Evolutionary conservation across 2,888 invertebrate genomes (phyloP).

Genomic region (Dynastes tityus): DNA sequence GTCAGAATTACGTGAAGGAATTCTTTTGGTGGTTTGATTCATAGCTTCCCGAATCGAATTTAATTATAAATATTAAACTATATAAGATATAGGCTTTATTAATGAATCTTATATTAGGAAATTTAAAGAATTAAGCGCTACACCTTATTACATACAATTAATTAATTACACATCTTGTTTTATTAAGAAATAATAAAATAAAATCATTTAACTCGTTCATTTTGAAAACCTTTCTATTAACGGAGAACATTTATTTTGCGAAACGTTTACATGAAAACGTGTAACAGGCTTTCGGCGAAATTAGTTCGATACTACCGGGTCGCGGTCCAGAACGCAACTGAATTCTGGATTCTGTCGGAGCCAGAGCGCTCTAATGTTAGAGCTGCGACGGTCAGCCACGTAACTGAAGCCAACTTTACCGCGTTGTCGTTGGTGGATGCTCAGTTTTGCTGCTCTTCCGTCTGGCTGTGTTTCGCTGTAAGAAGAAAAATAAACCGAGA

Average conservation of each 20-base stretch:
- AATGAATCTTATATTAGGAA: too few species aligned
- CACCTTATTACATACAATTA: too few species aligned
- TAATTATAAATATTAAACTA: not conserved
- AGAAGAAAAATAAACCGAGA: not conserved
- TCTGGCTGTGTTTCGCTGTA: not conserved
- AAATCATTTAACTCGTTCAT: not conserved
- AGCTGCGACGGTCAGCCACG: conserved; percentile 17
- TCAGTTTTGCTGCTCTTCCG: conserved; percentile 3
- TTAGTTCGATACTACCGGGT: not conserved
- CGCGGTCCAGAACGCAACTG: conserved; percentile 8
- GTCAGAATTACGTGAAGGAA: not conserved
- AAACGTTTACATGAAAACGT: not conserved
- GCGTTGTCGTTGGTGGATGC: not conserved
- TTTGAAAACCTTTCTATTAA: not conserved
- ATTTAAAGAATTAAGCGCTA: too few species aligned
- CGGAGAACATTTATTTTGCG: too few species aligned
- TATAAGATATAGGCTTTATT: too few species aligned
- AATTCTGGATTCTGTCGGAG: not conserved
- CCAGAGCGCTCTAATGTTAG: not conserved
- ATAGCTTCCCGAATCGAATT: not conserved
- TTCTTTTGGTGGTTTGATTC: not conserved
- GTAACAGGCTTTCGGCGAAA: not conserved
- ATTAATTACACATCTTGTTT: too few species aligned
- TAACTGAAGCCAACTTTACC: not conserved
- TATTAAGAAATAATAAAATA: too few species aligned